Evolutionary conservation across 2,113 vertebrate genomes (phyloP), one percentile per base, ranked within the genome.

Genomic region (Hypomesus transpacificus): DNA sequence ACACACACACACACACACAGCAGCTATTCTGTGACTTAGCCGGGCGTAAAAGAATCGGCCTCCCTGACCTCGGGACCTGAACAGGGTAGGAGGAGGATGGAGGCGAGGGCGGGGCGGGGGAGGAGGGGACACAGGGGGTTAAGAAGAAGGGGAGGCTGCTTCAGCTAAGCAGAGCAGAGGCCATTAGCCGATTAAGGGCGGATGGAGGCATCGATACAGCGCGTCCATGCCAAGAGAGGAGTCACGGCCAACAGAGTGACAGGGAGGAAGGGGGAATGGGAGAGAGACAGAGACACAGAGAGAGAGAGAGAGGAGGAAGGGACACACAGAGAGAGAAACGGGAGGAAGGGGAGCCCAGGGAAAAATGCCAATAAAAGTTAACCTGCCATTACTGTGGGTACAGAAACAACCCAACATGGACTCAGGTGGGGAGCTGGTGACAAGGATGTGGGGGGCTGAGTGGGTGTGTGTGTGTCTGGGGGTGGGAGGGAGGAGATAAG

Each of bases 131-230:
- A 87, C 71, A 80, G 70, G 80, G 58, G 75, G 77, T 56, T 56
- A 2, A 28, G 84, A 75, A 57, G 71, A 68, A 73, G 77, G 84
- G 83, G 85, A 80, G 84, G 86, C n/a, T 84, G 83, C 80, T 82
- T 84, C 86, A 80, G 78, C 86, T 68, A 69, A 80, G 84, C 79
- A 79, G 83, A 71, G 76, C 84, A 88, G 85, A 85, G 82, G 87
- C 91, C 89, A 92, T 92, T 92, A 91, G 91, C 88, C 87, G 89
- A 92, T 91, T 91, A 91, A 89, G 87, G 84, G 78, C 70, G 87
- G 86, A 87, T 61, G 79, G 87, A 84, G 82, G 86, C 90, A 89
- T 91, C 91, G 84, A 90, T 91, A 90, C 84, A 85, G 79, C 70
- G 73, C 71, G 74, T 82, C 59, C 80, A 88, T 90, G 88, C 90